Evolutionary conservation across 2,797 vertebrate genomes (phyloP).

Genomic region (Prionace glauca): DNA sequence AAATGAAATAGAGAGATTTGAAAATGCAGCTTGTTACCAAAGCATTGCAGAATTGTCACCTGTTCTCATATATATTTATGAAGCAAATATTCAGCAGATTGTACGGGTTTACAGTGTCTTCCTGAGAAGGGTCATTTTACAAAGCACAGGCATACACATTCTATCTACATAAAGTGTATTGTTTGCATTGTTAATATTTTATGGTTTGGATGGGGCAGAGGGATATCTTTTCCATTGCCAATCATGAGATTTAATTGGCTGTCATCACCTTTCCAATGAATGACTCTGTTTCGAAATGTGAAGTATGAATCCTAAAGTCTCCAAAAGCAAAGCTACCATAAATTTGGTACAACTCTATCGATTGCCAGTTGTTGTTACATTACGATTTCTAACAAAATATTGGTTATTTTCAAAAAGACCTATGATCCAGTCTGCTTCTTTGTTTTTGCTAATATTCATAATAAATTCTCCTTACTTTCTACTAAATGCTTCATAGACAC

Average conservation of each 20-base stretch:
- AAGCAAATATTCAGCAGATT: neutral
- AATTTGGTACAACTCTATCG: neutral
- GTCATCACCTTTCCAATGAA: neutral
- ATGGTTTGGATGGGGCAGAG: neutral
- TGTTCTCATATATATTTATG: neutral
- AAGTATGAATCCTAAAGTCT: neutral
- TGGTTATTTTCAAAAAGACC: neutral
- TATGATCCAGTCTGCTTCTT: neutral
- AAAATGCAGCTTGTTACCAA: neutral
- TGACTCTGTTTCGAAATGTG: neutral
- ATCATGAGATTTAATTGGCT: neutral
- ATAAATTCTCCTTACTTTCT: neutral
- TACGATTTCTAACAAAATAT: neutral
- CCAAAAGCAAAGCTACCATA: neutral
- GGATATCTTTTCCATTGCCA: neutral
- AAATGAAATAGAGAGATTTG: neutral
- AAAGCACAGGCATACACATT: neutral
- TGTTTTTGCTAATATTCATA: neutral
- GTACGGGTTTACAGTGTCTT: neutral
- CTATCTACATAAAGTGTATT: neutral
- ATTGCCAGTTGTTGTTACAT: neutral
- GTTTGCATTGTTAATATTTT: conserved; percentile 11
- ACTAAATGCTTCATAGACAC: neutral
- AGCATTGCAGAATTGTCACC: neutral
- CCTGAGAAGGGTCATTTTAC: neutral